Evolutionary conservation across 2,797 vertebrate genomes (phyloP).

Genomic region (Arrhamphus sclerolepis): DNA sequence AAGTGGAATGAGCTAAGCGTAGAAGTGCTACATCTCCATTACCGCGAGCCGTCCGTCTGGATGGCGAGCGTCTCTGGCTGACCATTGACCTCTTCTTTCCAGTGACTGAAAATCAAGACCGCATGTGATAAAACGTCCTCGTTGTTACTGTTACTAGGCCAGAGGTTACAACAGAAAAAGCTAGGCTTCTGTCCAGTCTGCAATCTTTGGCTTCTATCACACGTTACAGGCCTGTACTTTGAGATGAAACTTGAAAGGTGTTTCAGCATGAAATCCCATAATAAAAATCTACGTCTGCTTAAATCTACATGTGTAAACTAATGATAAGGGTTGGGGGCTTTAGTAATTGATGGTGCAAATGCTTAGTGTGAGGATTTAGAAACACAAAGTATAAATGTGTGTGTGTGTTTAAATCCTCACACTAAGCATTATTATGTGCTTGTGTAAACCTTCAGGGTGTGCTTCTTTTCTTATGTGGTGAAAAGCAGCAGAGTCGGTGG

Average conservation of each 20-base stretch:
- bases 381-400: too few relatives aligned
- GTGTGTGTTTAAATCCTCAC: too few relatives aligned
- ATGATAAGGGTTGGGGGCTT: too few relatives aligned
- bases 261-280: too few relatives aligned
- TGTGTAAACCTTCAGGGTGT: too few relatives aligned
- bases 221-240: slow-evolving; percentile 4
- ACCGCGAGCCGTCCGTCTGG: slow-evolving; percentile 34
- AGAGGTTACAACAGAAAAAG: slow-evolving; percentile 43
- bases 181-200: slow-evolving; percentile 18
- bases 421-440: too few relatives aligned
- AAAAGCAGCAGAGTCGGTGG: too few relatives aligned
- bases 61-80: slow-evolving; percentile 43
- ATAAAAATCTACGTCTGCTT: too few relatives aligned
- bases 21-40: slow-evolving; percentile 54
- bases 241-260: neutral
- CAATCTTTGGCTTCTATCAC: slow-evolving; percentile 12
- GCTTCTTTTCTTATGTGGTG: too few relatives aligned
- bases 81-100: slow-evolving; percentile 30
- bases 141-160: slow-evolving; percentile 32
- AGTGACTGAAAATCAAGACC: slow-evolving; percentile 52
- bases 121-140: slow-evolving; percentile 34
- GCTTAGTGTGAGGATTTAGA: too few relatives aligned
- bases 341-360: too few relatives aligned
- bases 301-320: too few relatives aligned
- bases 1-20: slow-evolving; percentile 44